Conservation (phyloP, 92 coral and sea anemone species). For the Virgularia gustaviana region DNA sequence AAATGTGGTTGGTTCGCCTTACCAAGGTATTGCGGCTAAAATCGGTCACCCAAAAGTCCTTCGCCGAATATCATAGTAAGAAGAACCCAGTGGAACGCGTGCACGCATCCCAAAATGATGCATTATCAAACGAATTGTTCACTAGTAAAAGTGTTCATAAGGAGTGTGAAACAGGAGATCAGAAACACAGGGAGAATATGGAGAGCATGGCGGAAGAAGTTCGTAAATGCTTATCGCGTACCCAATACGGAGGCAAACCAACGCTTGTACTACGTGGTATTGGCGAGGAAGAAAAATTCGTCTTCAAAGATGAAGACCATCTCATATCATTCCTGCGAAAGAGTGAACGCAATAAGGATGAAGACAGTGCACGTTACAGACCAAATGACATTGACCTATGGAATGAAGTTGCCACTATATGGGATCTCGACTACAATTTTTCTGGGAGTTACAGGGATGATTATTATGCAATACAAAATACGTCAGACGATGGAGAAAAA, state of each 20-base stretch:
- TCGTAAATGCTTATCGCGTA: not conserved
- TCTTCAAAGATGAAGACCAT: constrained; percentile 17
- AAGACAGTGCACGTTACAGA: not conserved
- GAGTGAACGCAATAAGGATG: constrained; percentile 28
- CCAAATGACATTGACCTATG: constrained; percentile 11
- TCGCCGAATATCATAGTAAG: constrained; percentile 48
- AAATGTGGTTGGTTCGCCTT: constrained; percentile 50
- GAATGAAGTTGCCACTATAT: constrained; percentile 25
- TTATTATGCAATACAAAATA: constrained; percentile 9
- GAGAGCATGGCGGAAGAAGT: constrained; percentile 42
- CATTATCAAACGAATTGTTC: constrained; percentile 39
- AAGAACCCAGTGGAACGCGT: constrained; percentile 56
- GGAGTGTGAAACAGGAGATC: constrained; percentile 28
- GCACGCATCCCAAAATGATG: too few species aligned
- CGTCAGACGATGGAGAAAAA: constrained; percentile 11
- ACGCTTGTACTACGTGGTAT: constrained; percentile 2
- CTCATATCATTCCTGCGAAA: constrained; percentile 8
- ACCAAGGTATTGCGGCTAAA: not conserved
- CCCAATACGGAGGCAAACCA: constrained; percentile 24
- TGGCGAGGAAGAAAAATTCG: constrained; percentile 6
- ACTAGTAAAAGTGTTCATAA: constrained; percentile 39
- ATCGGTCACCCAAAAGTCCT: constrained; percentile 40
- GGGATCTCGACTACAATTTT: constrained; percentile 21
- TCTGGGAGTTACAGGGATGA: constrained; percentile 35
- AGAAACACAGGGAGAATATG: constrained; percentile 45